Conservation (phyloP, 2,888 invertebrate genomes). For the Volucella inanis region DNA sequence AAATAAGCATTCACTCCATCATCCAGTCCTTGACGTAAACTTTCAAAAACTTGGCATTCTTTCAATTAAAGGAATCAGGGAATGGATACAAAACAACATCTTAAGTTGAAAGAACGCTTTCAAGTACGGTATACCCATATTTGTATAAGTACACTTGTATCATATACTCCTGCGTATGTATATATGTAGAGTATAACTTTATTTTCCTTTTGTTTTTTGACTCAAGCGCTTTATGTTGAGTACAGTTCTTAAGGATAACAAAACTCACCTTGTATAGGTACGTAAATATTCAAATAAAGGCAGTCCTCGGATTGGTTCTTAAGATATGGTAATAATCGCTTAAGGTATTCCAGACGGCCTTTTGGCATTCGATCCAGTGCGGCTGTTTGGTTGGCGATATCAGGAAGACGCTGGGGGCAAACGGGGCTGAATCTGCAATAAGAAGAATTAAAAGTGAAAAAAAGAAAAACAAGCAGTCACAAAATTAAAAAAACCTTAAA, state of each 20-base stretch:
- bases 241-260: conserved; percentile 15
- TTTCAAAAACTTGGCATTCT: conserved; percentile 54
- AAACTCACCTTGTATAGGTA: conserved; percentile 94
- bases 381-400: conserved; percentile 92
- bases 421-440: conserved; percentile 90
- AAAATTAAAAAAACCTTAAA: not conserved
- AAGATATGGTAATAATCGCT: conserved; percentile 92
- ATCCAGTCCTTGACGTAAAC: conserved; percentile 45
- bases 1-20: conserved; percentile 28
- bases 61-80: conserved; percentile 50
- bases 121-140: too few relatives aligned
- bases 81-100: conserved; percentile 21
- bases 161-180: not conserved
- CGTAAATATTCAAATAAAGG: conserved; percentile 97
- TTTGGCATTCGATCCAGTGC: conserved; percentile 93
- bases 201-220: conserved; percentile 6
- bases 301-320: conserved; percentile 98
- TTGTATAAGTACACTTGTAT: too few relatives aligned
- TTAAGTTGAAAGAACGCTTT: not conserved
- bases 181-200: conserved; percentile 18
- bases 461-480: conserved; percentile 26
- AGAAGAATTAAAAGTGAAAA: conserved; percentile 58
- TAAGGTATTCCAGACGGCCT: conserved; percentile 94
- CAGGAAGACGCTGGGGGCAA: conserved; percentile 95
- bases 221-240: conserved; percentile 9